Conservation (phyloP, 2,888 invertebrate genomes). For the Bhutanitis thaidina region DNA sequence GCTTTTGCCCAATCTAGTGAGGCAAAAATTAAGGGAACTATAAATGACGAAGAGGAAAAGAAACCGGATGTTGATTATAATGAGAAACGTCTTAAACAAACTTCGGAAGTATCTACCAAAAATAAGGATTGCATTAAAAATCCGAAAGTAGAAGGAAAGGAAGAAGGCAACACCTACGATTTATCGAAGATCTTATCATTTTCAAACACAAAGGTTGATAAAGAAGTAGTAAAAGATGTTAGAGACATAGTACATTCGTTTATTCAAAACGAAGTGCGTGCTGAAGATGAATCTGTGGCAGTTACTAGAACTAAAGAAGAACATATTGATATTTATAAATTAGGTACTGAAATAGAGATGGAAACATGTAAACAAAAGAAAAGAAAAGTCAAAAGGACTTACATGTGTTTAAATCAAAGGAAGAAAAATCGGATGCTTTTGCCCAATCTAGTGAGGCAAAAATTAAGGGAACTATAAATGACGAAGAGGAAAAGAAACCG, state of each 20-base stretch:
- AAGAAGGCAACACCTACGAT: too few species aligned
- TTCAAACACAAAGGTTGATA: too few species aligned
- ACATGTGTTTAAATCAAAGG: constrained; percentile 20
- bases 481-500: background rate
- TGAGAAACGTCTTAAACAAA: too few species aligned
- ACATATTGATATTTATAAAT: background rate
- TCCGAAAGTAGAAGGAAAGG: too few species aligned
- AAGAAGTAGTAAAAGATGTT: background rate
- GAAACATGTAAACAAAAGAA: constrained; percentile 28
- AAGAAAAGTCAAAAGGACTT: constrained; percentile 31
- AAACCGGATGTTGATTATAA: background rate
- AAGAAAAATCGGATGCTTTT: background rate
- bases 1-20: background rate
- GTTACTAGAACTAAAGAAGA: constrained; percentile 14
- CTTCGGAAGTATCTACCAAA: too few species aligned
- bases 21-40: background rate
- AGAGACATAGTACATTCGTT: background rate
- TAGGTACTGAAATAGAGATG: constrained; percentile 18
- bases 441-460: background rate
- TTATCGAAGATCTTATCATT: too few species aligned
- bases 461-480: background rate
- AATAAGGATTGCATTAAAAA: too few species aligned
- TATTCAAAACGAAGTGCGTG: background rate
- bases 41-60: background rate
- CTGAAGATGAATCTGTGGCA: background rate